Evolutionary conservation across 2,113 vertebrate species (phyloP).

Genomic region (Vimba vimba): DNA sequence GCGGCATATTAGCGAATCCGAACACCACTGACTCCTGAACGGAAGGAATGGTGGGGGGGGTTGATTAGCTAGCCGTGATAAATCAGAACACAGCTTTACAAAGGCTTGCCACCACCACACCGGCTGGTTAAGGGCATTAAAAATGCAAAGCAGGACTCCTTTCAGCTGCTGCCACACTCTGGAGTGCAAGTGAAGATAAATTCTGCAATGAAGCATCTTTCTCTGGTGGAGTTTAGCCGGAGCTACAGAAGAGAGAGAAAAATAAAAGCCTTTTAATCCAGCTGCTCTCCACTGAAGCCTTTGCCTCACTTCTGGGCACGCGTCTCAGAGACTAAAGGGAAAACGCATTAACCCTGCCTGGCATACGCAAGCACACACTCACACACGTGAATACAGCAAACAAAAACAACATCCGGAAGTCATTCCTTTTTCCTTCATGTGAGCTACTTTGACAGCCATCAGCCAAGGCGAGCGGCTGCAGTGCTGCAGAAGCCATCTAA

Average conservation of each 20-base stretch:
- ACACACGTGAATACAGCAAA: constrained; percentile 12
- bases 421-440: constrained; percentile 1
- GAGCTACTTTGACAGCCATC: background rate
- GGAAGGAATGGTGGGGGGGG: constrained; percentile 61
- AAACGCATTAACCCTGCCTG: constrained; percentile 50
- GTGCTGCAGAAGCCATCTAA: constrained; percentile 40
- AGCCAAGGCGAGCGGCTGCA: constrained; percentile 32
- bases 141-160: constrained; percentile 72
- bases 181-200: constrained; percentile 74
- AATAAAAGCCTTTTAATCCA: constrained; percentile 62
- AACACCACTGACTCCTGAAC: constrained; percentile 19
- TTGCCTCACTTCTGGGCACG: constrained; percentile 54
- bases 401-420: constrained; percentile 6
- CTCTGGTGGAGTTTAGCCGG: constrained; percentile 30
- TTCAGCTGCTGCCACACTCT: constrained; percentile 65
- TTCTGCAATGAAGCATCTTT: constrained; percentile 62
- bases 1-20: background rate
- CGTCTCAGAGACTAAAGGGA: constrained; percentile 25
- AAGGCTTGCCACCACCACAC: constrained; percentile 63
- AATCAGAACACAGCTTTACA: constrained; percentile 71
- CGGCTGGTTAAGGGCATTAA: constrained; percentile 72
- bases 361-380: constrained; percentile 11
- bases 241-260: constrained; percentile 3
- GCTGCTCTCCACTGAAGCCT: constrained; percentile 60
- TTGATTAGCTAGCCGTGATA: constrained; percentile 71